Evolutionary conservation across 2,888 invertebrate genomes (phyloP).

Genomic region (Anthoptus insignis): DNA sequence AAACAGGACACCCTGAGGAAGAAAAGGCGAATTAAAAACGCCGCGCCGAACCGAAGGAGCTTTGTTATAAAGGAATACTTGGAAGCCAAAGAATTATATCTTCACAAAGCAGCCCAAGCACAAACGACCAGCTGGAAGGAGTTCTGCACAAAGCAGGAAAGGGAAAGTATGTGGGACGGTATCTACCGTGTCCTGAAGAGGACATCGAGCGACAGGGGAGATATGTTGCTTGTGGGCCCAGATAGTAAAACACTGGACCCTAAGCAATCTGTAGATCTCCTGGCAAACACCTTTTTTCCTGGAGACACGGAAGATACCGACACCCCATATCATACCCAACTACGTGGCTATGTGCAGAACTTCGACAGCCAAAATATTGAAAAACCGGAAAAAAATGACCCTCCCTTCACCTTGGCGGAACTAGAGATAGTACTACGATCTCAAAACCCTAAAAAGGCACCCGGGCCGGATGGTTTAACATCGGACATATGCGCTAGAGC

Average conservation of each 20-base stretch:
- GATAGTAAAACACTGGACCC: neutral
- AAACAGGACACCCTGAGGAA: neutral
- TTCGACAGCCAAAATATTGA: neutral
- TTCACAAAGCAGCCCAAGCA: neutral
- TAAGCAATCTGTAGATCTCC: neutral
- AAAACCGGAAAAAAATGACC: neutral
- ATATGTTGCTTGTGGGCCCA: constrained; percentile 3
- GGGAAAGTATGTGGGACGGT: constrained; percentile 44
- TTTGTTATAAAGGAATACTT: neutral
- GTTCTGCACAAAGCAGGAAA: constrained; percentile 40
- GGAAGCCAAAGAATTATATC: neutral
- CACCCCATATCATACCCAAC: neutral
- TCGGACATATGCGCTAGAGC: neutral
- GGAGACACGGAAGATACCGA: neutral
- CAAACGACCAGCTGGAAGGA: constrained; percentile 37
- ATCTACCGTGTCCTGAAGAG: constrained; percentile 38
- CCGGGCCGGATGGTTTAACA: neutral
- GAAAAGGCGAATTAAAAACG: neutral
- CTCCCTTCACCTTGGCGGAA: neutral
- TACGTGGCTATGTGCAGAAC: neutral
- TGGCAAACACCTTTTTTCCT: neutral
- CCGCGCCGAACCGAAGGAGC: too few relatives aligned
- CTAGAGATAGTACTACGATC: neutral
- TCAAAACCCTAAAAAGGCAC: neutral
- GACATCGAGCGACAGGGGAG: too few relatives aligned